Evolutionary conservation across 2,888 invertebrate species (phyloP), one percentile per base, ranked within the genome.

Genomic region (Pristionchus japonicus): DNA sequence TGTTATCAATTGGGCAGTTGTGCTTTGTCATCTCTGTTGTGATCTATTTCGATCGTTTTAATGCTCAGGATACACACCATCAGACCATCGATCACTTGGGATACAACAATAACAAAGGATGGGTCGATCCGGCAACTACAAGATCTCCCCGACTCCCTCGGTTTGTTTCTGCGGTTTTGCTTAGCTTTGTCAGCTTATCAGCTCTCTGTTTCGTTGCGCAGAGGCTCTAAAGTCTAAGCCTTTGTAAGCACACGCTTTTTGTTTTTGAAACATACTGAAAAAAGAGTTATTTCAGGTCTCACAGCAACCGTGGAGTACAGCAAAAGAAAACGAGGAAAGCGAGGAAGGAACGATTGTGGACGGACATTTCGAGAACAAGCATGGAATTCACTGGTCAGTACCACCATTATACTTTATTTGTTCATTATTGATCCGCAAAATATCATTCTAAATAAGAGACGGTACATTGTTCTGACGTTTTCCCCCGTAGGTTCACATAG

Each of bases 341-440:
- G 80, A 80, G 13, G 80, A 80, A 31, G 47, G n/a, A 13, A 47
- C 15, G 31, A 49, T 27, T 27, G 80, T 80, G 9, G 49, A 49
- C 11, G 82, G 82, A 20, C 82, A 83, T 23, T 83, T 52, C 27
- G 82, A 83, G 52, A 83, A 83, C 34, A 49, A 83, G 43, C 82
- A 83, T 34, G 82, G 82, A 31, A 83, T 83, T 52, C 82, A 83
- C 9, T 83, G 82, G 82, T 83, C 0, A 52, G 82, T 27, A 17
- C 34, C n/a, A n/a, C n/a, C n/a, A n/a, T n/a, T n/a, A n/a, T n/a
- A 7, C 27, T 67, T 67, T 23, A 2, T 1, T 67, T 11, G 9
- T n/a, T 34, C 34, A 4, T n/a, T n/a, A n/a, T n/a, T n/a, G n/a
- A n/a, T n/a, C n/a, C n/a, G n/a, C n/a, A n/a, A n/a, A n/a, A n/a